Evolutionary conservation across 2,113 vertebrate species (phyloP), one percentile per base, ranked within the genome.

Genomic region (Embiotoca jacksoni): DNA sequence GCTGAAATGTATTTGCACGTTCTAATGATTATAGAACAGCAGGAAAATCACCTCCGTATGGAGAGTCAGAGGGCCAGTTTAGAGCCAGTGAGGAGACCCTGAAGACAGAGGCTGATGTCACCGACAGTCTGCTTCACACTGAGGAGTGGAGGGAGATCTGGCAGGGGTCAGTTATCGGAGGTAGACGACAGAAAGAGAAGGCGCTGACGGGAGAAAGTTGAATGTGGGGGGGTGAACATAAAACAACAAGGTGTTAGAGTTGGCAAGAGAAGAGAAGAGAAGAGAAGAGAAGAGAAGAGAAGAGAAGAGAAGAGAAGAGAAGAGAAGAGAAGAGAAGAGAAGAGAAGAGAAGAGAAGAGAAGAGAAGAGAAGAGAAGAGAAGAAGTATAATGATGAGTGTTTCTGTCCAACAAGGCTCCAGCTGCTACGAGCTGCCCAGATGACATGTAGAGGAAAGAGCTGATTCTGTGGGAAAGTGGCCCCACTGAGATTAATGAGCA

Each of bases 1-100:
- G 79, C 74, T 80, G 78, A 89, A 90, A 93, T 85, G 80, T 82
- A 82, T 92, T 92, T 90, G 85, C 87, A 79, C 56, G 68, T 85
- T 82, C 75, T 80, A 84, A 91, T 88, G 73, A 88, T 41, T 78
- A 59, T 7, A 14, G 81, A 78, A 74, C 62, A 58, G 62, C 35
- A 47, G 54, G 87, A 60, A 88, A 93, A 93, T 93, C 67, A 55
- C 69, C 89, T 89, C 91, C 94, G 93, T 92, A 92, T 94, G 94
- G 67, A 66, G 35, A 79, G 50, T 80, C 65, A 31, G 65, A 78
- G 77, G 79, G 61, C 88, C 66, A 80, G 58, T 41, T 41, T 84
- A 3, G 32, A 50, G 55, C 78, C 36, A 8, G 47, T 14, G 35
- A 78, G 66, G 55, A 88, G 77, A 84, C 82, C 64, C 84, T 68